phyloP scores from a whole-genome alignment of 2,113 vertebrate species.

The Peromyscus polionotus region DNA sequence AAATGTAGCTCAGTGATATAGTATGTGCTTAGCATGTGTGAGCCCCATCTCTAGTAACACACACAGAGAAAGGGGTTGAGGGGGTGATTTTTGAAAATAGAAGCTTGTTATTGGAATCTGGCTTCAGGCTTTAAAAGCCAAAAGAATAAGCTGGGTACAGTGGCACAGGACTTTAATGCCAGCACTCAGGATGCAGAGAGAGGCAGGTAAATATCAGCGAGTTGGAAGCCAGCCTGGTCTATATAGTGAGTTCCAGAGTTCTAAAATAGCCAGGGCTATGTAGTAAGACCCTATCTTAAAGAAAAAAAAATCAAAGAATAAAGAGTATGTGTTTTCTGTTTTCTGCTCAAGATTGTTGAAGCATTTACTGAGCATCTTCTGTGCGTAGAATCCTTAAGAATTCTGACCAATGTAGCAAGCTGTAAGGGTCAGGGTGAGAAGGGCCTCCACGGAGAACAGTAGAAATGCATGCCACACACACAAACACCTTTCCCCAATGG shows the following conservation, averaged over 20 bases:
- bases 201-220: background rate
- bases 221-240: background rate
- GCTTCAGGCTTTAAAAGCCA: background rate
- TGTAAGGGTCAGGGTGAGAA: background rate
- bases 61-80: background rate
- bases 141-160: background rate
- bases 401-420: background rate
- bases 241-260: background rate
- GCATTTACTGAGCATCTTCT: background rate
- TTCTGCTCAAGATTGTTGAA: constrained; percentile 38
- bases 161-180: background rate
- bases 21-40: background rate
- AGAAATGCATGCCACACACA: background rate
- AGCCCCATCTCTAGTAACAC: background rate
- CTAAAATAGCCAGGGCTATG: background rate
- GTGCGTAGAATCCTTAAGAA: background rate
- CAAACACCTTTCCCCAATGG: background rate
- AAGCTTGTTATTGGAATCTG: background rate
- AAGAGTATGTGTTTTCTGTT: background rate
- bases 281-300: background rate
- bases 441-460: background rate
- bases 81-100: background rate
- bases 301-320: background rate
- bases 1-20: background rate
- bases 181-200: background rate